Conservation (phyloP, 64 coral and sea anemone species). For the Cladopsammia gracilis region DNA sequence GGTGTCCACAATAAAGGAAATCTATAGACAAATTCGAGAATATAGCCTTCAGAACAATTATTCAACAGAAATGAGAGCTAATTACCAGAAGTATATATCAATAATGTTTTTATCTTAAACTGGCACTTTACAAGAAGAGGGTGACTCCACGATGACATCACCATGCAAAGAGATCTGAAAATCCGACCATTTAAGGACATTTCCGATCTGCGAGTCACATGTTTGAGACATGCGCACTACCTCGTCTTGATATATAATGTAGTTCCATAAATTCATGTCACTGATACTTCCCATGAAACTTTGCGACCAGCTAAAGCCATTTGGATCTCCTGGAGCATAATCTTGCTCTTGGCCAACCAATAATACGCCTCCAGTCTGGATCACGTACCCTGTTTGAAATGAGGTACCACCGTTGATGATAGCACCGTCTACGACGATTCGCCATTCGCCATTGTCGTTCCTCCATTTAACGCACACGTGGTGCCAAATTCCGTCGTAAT, state of each 20-base stretch:
- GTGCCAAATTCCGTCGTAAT: conserved; percentile 6
- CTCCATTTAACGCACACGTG: background rate
- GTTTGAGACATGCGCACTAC: conserved; percentile 1
- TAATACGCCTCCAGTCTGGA: background rate
- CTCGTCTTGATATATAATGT: background rate
- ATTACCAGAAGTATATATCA: too few species aligned
- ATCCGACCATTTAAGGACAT: conserved; percentile 15
- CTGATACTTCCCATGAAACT: conserved; percentile 12
- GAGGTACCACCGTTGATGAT: background rate
- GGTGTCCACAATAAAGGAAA: too few species aligned
- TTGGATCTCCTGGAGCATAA: background rate
- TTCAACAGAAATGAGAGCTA: too few species aligned
- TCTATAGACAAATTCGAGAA: too few species aligned
- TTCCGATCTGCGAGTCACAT: background rate
- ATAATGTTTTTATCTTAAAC: too few species aligned
- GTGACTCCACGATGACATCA: background rate
- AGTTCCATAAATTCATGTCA: conserved; percentile 19
- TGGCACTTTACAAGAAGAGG: background rate
- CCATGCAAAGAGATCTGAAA: background rate
- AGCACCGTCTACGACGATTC: background rate
- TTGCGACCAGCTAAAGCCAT: background rate
- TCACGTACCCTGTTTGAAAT: background rate
- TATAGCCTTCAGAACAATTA: too few species aligned
- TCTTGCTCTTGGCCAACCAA: conserved; percentile 33
- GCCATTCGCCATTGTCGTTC: background rate